phyloP scores from a whole-genome alignment of 2,113 vertebrate genomes.

The Cynocephalus volans region DNA sequence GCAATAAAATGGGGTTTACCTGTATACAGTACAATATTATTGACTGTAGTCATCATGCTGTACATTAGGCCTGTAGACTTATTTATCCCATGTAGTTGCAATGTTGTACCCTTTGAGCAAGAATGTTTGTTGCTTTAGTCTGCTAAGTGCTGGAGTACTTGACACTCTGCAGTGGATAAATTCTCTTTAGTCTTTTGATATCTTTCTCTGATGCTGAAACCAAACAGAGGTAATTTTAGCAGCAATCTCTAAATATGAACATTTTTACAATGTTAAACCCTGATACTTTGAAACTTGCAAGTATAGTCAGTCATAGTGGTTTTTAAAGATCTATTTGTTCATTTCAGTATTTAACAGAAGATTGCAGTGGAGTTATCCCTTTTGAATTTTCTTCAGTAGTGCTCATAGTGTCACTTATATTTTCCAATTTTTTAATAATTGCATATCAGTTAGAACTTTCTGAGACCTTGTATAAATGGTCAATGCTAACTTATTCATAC shows the following conservation, averaged over 20 bases:
- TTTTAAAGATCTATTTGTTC: background rate
- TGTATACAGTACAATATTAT: too few relatives aligned
- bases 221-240: background rate
- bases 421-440: background rate
- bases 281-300: background rate
- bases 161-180: background rate
- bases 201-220: background rate
- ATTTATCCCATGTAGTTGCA: background rate
- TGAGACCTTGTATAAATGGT: background rate
- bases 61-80: background rate
- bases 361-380: background rate
- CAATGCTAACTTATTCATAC: background rate
- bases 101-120: background rate
- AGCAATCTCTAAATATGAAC: background rate
- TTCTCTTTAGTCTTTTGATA: background rate
- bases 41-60: background rate
- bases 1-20: too few relatives aligned
- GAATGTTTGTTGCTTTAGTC: background rate
- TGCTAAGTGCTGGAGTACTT: background rate
- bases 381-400: background rate
- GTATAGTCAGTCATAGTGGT: background rate
- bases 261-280: background rate
- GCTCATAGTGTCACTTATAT: background rate
- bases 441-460: background rate
- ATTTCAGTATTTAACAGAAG: constrained; percentile 8